phyloP scores from a whole-genome alignment of 2,888 invertebrate species.

The Trichogramma evanescens region DNA sequence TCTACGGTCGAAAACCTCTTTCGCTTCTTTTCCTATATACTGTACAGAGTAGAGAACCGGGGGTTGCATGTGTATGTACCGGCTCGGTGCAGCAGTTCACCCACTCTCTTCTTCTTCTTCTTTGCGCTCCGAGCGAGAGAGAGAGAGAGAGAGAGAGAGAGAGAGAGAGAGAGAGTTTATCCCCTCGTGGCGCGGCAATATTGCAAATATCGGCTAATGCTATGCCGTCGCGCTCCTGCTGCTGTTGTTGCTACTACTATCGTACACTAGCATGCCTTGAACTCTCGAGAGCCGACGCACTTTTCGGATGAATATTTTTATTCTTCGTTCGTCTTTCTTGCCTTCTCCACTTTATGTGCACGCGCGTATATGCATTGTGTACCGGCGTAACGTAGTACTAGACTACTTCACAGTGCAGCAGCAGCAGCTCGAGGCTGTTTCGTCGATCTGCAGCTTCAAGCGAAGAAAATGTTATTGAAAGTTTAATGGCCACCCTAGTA shows the following conservation, averaged over 20 bases:
- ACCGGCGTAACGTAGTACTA: neutral
- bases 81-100: neutral
- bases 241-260: slow-evolving; percentile 13
- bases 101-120: slow-evolving; percentile 1
- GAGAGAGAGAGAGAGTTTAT: slow-evolving; percentile 26
- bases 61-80: slow-evolving; percentile 20
- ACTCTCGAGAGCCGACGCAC: no score
- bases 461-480: no score
- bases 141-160: slow-evolving; percentile 11
- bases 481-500: neutral
- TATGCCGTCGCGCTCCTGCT: slow-evolving; percentile 3
- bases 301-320: neutral
- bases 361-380: neutral
- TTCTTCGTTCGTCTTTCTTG: neutral
- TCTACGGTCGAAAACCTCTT: neutral
- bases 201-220: slow-evolving; percentile 17
- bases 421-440: neutral
- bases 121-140: slow-evolving; percentile 3
- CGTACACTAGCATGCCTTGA: neutral
- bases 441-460: no score
- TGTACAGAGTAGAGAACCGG: slow-evolving; percentile 27
- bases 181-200: slow-evolving; percentile 19
- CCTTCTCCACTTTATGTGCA: neutral
- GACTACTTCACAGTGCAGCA: slow-evolving; percentile 3
- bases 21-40: neutral